A percentile compares a stretch with the other conserved stretches of the same genome.
phyloP scores from a whole-genome alignment of 2,888 invertebrate genomes.

The Synanthedon tipuliformis region DNA sequence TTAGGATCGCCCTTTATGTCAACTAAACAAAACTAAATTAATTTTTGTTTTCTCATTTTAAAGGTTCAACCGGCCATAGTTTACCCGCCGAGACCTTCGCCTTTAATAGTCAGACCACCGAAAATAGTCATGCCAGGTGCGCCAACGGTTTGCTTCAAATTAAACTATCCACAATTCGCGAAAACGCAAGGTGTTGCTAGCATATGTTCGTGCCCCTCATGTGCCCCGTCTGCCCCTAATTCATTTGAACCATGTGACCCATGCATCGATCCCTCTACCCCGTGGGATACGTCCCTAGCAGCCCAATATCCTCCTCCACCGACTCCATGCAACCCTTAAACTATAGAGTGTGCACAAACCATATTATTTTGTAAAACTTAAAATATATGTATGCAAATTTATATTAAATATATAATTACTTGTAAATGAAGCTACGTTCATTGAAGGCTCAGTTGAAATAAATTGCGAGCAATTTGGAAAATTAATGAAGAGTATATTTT shows the following conservation, averaged over 20 bases:
- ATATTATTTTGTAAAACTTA: no score
- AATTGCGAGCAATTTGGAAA: constrained; percentile 29
- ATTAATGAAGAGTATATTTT: no score
- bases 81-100: constrained; percentile 24
- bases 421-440: constrained; percentile 34
- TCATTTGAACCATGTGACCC: constrained; percentile 2
- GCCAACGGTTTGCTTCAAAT: constrained; percentile 41
- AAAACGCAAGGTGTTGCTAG: constrained; percentile 28
- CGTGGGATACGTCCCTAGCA: neutral
- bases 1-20: no score
- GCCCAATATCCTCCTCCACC: neutral
- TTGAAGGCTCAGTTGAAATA: constrained; percentile 36
- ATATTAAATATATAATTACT: constrained; percentile 10
- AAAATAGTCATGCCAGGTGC: constrained; percentile 37
- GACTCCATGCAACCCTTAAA: neutral
- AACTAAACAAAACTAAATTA: no score
- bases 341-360: neutral
- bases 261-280: neutral
- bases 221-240: constrained; percentile 1
- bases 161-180: constrained; percentile 30
- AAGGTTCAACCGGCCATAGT: constrained; percentile 40
- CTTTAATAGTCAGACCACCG: constrained; percentile 35
- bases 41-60: neutral
- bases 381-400: no score
- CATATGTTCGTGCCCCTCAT: constrained; percentile 2